These are phyloP conservation scores for Anguilla japonica DNA, from an alignment of 2,113 vertebrate genomes.

Conservation along the genomic window DNA sequence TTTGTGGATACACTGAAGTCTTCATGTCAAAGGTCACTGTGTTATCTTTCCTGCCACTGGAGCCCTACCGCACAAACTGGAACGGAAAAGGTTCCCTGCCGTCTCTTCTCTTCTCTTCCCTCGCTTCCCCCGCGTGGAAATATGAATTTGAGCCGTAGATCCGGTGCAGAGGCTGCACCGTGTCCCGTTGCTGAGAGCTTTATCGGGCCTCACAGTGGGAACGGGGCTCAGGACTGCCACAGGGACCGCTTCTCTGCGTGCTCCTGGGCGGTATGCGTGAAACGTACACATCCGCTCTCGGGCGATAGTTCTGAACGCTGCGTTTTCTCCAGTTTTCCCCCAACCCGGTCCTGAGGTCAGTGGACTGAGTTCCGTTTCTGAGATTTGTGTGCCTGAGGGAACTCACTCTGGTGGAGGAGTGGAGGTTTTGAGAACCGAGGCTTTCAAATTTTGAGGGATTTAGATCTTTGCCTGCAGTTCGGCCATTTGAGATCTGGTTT, in stretches of 20 bases:
- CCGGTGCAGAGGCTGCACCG: neutral
- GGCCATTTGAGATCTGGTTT: neutral
- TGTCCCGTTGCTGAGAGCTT: too few species aligned
- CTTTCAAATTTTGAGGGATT: too few species aligned
- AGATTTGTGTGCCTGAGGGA: too few species aligned
- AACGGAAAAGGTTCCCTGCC: neutral
- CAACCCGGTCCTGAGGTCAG: too few species aligned
- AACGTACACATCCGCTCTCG: neutral
- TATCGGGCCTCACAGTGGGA: too few species aligned
- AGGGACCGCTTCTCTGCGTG: too few species aligned
- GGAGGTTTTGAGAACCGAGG: too few species aligned
- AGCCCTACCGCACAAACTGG: conserved; percentile 12
- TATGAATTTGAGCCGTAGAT: neutral
- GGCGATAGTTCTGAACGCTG: neutral
- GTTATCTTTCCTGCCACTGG: conserved; percentile 26
- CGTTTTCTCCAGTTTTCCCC: too few species aligned
- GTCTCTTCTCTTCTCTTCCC: neutral
- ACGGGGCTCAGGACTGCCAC: too few species aligned
- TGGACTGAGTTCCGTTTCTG: too few species aligned
- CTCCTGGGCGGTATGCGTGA: neutral
- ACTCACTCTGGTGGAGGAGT: too few species aligned
- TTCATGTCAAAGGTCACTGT: conserved; percentile 18
- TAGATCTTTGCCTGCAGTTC: neutral
- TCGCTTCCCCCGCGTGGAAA: conserved; percentile 19
- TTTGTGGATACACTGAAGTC: conserved; percentile 13